Percentiles rank a stretch among this genome's conserved stretches.
These are phyloP conservation scores for Pluvialis apricaria DNA, from an alignment of 2,113 vertebrate species.

Conservation along the genomic window DNA sequence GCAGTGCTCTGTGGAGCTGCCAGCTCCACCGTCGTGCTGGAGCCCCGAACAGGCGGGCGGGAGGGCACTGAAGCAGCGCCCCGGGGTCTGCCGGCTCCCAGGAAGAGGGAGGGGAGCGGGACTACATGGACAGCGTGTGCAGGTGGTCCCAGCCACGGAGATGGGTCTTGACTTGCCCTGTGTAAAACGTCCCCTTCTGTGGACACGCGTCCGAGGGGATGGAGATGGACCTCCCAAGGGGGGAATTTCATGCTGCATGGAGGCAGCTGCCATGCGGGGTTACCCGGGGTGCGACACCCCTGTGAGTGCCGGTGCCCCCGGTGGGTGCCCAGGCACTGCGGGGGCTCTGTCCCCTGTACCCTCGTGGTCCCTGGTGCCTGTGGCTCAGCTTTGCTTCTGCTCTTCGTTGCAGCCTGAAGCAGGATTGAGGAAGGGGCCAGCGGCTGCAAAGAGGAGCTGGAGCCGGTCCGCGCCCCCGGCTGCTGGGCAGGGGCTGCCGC, in stretches of 20 bases:
- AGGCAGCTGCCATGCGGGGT: not conserved
- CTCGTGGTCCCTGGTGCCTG: fast-evolving
- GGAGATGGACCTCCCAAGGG: not conserved
- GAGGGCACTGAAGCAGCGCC: not conserved
- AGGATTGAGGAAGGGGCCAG: not conserved
- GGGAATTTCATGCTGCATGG: not conserved
- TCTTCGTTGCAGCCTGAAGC: not conserved
- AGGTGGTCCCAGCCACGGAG: not conserved
- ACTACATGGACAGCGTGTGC: fast-evolving
- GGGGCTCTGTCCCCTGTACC: not conserved
- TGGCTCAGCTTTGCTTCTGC: not conserved
- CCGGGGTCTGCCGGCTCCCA: fast-evolving
- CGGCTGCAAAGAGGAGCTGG: not conserved
- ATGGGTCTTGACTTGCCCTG: not conserved
- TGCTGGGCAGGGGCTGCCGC: not conserved
- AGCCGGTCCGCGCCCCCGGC: fast-evolving
- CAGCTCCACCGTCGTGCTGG: fast-evolving
- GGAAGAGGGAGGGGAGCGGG: not conserved
- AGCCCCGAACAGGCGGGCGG: not conserved
- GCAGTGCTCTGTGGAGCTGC: not conserved
- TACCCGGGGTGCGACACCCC: not conserved
- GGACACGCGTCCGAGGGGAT: fast-evolving
- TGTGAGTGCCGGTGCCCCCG: fast-evolving
- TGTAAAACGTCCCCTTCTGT: fast-evolving
- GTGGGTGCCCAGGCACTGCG: fast-evolving